phyloP scores from a whole-genome alignment of 2,113 vertebrate genomes.

The Tupaia chinensis region DNA sequence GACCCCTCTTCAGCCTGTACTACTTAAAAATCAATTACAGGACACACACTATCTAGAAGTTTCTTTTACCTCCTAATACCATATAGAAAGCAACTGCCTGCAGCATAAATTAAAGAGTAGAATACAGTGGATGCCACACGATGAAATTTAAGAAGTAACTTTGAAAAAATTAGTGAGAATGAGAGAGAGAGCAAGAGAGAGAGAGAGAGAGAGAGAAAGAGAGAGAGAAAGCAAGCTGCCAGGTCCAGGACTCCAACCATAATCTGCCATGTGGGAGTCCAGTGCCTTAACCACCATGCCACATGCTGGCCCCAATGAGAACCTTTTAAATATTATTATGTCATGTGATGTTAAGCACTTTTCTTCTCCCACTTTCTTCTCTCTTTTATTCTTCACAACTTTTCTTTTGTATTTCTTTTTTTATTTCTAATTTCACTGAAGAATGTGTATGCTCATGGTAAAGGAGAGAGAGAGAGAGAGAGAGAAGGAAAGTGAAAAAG shows the following conservation, averaged over 20 bases:
- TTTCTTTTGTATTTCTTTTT: no score
- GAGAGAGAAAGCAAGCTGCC: no score
- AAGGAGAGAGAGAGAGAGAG: no score
- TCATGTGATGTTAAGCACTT: not conserved
- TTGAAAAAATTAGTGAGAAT: no score
- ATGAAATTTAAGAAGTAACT: not conserved
- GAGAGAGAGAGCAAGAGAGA: no score
- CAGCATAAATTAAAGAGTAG: not conserved
- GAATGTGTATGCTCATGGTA: no score
- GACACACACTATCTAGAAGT: not conserved
- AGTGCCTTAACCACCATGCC: no score
- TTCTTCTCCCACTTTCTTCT: not conserved
- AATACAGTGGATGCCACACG: not conserved
- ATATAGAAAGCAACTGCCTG: not conserved
- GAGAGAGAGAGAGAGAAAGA: no score
- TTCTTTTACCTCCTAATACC: not conserved
- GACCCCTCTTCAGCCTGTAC: slow-evolving; percentile 46
- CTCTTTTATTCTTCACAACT: not conserved
- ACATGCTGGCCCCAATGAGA: not conserved
- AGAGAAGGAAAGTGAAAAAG: no score
- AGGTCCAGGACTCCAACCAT: no score
- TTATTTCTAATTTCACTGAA: no score
- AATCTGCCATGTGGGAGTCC: no score
- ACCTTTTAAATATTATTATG: not conserved
- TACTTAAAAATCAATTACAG: slow-evolving; percentile 69